Conservation (phyloP, 30 jellyfish, hydroid and myxozoan species). For the Euphysa ruthae region DNA sequence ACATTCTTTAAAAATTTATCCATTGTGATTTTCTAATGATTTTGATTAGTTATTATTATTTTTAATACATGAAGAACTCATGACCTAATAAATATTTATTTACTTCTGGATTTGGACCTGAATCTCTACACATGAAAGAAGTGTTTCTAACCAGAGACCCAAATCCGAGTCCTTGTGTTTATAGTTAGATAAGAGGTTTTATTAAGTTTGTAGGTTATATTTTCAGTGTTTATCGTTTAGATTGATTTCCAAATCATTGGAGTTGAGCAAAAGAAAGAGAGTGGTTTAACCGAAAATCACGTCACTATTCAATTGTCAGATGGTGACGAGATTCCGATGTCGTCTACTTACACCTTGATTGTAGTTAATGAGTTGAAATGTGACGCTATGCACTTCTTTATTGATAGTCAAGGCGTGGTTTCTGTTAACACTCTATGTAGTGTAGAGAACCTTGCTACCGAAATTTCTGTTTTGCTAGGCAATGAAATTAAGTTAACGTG, state of each 20-base stretch:
- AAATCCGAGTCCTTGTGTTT: too few relatives aligned
- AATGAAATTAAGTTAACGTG: not conserved
- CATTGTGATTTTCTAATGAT: too few relatives aligned
- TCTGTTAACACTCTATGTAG: conserved; percentile 54
- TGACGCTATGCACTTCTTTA: conserved; percentile 49
- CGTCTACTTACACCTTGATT: conserved; percentile 35
- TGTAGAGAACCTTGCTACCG: conserved; percentile 8
- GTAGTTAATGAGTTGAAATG: conserved; percentile 38
- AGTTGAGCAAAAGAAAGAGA: not conserved
- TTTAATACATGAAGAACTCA: too few relatives aligned
- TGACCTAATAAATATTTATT: too few relatives aligned
- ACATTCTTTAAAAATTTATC: too few relatives aligned
- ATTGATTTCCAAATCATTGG: not conserved
- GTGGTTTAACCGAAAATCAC: conserved; percentile 32
- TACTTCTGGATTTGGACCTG: too few relatives aligned
- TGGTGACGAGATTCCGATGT: conserved; percentile 28
- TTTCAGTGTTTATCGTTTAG: too few relatives aligned
- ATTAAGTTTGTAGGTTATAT: not conserved
- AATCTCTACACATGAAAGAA: too few relatives aligned
- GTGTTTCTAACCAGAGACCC: too few relatives aligned
- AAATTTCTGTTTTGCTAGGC: not conserved
- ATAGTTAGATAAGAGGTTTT: not conserved
- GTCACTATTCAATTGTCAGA: conserved; percentile 64
- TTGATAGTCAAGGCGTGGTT: conserved; percentile 34
- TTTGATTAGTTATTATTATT: too few relatives aligned